Conservation (phyloP, 2,888 invertebrate species). For the Melinaea menophilus region DNA sequence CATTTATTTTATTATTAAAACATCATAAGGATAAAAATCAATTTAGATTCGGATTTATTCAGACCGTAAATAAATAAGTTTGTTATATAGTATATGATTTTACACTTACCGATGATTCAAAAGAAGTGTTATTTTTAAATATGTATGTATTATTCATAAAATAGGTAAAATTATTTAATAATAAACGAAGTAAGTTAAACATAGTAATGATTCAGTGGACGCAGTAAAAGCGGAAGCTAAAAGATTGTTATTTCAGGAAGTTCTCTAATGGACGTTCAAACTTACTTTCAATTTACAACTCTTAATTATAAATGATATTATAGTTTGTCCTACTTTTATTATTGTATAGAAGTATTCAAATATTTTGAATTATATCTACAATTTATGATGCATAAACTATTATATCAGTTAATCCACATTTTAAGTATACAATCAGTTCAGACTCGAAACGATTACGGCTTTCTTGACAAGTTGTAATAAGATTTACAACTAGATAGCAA, state of each 20-base stretch:
- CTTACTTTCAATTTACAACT: conserved; percentile 19
- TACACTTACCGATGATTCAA: no score
- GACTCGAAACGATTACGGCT: conserved; percentile 12
- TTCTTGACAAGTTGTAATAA: conserved; percentile 28
- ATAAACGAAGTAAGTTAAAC: no score
- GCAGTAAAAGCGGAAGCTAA: conserved; percentile 16
- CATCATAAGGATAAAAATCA: no score
- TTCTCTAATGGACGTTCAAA: conserved; percentile 49
- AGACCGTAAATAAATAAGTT: no score
- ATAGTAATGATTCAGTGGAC: conserved; percentile 28
- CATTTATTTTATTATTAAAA: no score
- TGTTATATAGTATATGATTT: no score
- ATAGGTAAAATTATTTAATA: no score
- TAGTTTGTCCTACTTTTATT: neutral
- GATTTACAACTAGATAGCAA: conserved; percentile 26
- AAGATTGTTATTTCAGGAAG: conserved; percentile 43
- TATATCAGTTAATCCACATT: conserved; percentile 8
- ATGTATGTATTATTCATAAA: no score
- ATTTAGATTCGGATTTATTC: no score
- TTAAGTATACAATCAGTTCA: conserved; percentile 11
- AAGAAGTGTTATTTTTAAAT: no score
- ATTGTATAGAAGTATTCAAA: no score
- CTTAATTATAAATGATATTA: conserved; percentile 4
- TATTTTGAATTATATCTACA: neutral
- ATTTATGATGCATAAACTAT: neutral